Percentiles rank a stretch among this genome's conserved stretches.
Evolutionary conservation across 1,140 invertebrate species (phyloP).

Genomic region (Plectus sambesii): DNA sequence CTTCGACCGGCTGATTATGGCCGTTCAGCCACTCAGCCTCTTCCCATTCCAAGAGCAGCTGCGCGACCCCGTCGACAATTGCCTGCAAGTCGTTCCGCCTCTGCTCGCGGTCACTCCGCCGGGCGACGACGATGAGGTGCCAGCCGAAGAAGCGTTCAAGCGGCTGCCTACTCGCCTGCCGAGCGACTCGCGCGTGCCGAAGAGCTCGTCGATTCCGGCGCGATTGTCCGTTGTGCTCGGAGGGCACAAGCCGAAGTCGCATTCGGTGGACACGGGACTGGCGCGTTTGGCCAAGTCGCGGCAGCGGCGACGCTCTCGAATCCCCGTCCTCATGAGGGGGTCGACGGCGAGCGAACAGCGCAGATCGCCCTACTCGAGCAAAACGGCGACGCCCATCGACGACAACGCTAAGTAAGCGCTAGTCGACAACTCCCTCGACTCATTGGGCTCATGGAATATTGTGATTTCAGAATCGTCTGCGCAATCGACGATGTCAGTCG

Average conservation of each 20-base stretch:
- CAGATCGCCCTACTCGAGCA: too few species aligned
- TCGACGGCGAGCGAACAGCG: too few species aligned
- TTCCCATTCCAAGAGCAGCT: slow-evolving; percentile 2
- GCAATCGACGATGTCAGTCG: too few species aligned
- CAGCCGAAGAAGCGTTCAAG: too few species aligned
- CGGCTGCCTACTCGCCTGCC: too few species aligned
- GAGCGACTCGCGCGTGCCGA: slow-evolving; percentile 36
- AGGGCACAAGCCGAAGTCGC: slow-evolving; percentile 5
- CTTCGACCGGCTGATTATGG: slow-evolving; percentile 38
- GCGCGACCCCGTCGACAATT: slow-evolving; percentile 8
- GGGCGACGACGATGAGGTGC: slow-evolving; percentile 12
- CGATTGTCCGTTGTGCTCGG: slow-evolving; percentile 16
- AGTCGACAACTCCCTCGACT: too few species aligned
- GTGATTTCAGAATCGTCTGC: too few species aligned
- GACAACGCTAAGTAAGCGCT: too few species aligned
- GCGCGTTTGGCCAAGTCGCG: slow-evolving; percentile 5
- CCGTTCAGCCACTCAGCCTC: slow-evolving; percentile 31
- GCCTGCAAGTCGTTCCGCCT: slow-evolving; percentile 5
- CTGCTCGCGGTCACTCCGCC: neutral
- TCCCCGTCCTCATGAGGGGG: slow-evolving; percentile 9
- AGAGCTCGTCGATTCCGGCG: slow-evolving; percentile 38
- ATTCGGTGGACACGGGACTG: slow-evolving; percentile 1
- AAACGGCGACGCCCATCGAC: too few species aligned
- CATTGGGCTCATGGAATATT: too few species aligned
- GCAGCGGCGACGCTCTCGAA: slow-evolving; percentile 4